A percentile compares a stretch with the other conserved stretches of the same genome.
These are phyloP conservation scores for Myathropa florea DNA, from an alignment of 2,888 invertebrate species.

Conservation along the genomic window DNA sequence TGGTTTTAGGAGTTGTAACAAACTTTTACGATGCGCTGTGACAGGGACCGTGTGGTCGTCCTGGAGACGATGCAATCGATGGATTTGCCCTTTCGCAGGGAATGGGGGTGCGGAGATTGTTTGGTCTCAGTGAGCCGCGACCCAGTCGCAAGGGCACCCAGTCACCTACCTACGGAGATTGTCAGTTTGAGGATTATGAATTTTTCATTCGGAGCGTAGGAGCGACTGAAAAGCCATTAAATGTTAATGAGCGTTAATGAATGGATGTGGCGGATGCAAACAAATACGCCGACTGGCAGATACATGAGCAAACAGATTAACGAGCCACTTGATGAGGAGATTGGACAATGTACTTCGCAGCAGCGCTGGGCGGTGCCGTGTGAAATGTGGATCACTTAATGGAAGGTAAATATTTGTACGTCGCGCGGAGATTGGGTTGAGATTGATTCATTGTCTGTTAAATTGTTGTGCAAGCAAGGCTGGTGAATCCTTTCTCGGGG, in stretches of 20 bases:
- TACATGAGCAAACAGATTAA: slow-evolving; percentile 11
- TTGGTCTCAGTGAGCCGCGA: too few relatives aligned
- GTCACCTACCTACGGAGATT: too few relatives aligned
- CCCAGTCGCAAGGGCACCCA: too few relatives aligned
- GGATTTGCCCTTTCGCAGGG: neutral
- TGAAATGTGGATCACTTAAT: neutral
- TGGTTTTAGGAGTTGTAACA: slow-evolving; percentile 14
- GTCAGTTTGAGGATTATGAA: neutral
- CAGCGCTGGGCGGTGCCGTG: neutral
- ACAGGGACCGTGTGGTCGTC: neutral
- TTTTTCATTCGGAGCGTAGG: neutral
- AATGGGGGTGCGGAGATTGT: too few relatives aligned
- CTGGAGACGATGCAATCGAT: neutral
- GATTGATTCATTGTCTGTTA: neutral
- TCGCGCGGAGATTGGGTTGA: neutral
- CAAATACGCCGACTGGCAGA: neutral
- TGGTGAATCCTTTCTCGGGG: too few relatives aligned
- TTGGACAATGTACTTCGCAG: neutral
- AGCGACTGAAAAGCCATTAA: neutral
- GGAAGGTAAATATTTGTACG: neutral
- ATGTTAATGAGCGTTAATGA: slow-evolving; percentile 14
- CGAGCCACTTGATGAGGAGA: neutral
- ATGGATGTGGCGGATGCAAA: neutral
- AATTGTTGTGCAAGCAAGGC: neutral
- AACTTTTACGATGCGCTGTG: neutral